Base-by-base conservation (phyloP, 2,113 vertebrate species). In the Axis porcinus region DNA sequence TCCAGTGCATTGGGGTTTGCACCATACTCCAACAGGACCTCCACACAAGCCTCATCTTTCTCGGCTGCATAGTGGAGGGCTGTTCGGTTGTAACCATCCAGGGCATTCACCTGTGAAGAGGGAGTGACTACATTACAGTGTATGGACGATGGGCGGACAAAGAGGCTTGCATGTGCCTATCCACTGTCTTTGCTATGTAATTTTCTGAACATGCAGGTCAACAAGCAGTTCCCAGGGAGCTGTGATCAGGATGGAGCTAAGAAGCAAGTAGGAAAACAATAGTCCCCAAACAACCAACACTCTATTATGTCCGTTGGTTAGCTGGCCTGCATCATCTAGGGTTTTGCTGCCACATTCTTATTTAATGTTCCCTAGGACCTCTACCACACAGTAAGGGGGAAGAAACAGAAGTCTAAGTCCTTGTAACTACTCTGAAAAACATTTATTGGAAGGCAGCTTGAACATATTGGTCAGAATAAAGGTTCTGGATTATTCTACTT, bases 71-170 rank as follows among this genome's bases (percentile, higher is more conserved):
- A 99, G 98, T 99, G 99, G 30, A 99, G 99, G 1, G 99, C 99
- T 0, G 99, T 99, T 40, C 99, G 99, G 98, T 99, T 99, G 97
- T 99, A 99, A n/a, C 99, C 99, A 12, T 99, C 99, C 98, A 99
- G 94, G 54, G 99, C 99, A 0, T 99, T 99, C 47, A 99, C 99
- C 99, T 99, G 97, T 8, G 36, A 86, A 92, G 89, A 95, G 52
- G 79, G 76, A 87, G 47, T 62, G 76, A 28, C 40, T 86, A 3
- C 6, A 76, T 97, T 82, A 96, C 36, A 45, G 91, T 54, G 62
- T 60, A 81, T 27, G 33, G 81, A 83, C 15, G 52, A 76, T 1
- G 47, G 79, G 70, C 1, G 0, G 57, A 16, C 36, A 67, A 47
- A 58, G 86, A 82, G 52, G 47, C 30, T 12, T 62, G 50, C 21